Conservation (phyloP, 2,888 invertebrate species). For the Amphiduros pacificus region DNA sequence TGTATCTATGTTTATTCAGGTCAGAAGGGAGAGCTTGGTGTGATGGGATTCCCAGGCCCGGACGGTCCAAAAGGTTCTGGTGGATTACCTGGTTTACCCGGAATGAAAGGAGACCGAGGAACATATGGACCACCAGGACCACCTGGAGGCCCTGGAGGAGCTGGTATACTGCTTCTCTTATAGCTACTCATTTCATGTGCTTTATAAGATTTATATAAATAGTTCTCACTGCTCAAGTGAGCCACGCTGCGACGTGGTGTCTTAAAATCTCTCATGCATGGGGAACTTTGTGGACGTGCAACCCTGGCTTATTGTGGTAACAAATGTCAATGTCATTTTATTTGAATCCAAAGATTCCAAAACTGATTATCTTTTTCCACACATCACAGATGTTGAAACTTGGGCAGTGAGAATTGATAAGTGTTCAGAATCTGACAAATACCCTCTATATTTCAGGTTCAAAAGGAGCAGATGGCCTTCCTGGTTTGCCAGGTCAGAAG, state of each 20-base stretch:
- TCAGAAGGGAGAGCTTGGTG: conserved; percentile 9
- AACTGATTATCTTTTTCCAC: too few relatives aligned
- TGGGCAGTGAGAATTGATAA: not conserved
- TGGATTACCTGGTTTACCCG: conserved; percentile 17
- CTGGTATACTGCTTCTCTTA: conserved; percentile 9
- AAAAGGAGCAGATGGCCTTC: conserved; percentile 35
- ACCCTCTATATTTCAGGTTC: not conserved
- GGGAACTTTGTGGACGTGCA: too few relatives aligned
- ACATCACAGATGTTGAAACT: too few relatives aligned
- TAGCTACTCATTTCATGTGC: too few relatives aligned
- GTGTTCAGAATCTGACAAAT: too few relatives aligned
- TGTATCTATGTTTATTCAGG: not conserved
- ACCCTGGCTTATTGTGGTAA: too few relatives aligned
- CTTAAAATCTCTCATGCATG: too few relatives aligned
- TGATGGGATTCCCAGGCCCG: conserved; percentile 13
- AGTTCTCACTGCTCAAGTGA: too few relatives aligned
- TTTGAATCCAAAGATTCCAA: too few relatives aligned
- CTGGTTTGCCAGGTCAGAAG: conserved; percentile 30
- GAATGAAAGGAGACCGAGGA: conserved; percentile 24
- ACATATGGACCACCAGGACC: conserved; percentile 44
- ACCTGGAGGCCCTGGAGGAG: conserved; percentile 43
- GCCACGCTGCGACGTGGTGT: too few relatives aligned
- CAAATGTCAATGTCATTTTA: too few relatives aligned
- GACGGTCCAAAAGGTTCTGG: conserved; percentile 3
- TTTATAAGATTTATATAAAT: too few relatives aligned